Base-by-base conservation (phyloP, 1,140 invertebrate species). In the Tetranychus urticae region DNA sequence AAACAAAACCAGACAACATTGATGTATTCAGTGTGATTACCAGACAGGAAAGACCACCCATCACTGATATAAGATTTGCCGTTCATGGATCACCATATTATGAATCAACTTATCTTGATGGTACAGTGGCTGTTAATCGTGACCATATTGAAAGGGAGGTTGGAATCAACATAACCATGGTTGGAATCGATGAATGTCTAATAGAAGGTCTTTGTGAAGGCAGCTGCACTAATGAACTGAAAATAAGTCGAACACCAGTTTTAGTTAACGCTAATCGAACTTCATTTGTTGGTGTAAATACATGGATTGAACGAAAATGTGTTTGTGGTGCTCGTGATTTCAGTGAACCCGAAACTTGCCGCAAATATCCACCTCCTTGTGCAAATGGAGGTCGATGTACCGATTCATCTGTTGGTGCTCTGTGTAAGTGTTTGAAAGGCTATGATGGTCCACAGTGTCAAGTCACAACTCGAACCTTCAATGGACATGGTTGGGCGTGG, bases 181-280 rank as follows among this genome's bases (percentile, higher is more conserved):
- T 96, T 2, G 89, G 88, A 60, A 96, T 97, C 65, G 90, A 97
- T 68, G 89, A 96, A 74, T 97, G 93, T 72, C 75, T 93, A 37
- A 88, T 90, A 70, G 88, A 93, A 75, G 89, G 54, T 70, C 83
- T 88, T 74, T 97, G 91, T 73, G 89, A 94, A 73, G 88, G 86
- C 7, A 93, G 89, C 58, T 97, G 93, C 73, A 91, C 88, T 1
- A 97, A 93, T 73, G 80, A 81, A 42, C 73, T 94, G 36, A 85
- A 88, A 66, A 88, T 93, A 58, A 88, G 83, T 71, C 80, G 82
- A 31, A 52, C 88, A 60, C 91, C 91, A 0, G 89, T 91, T 65
- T 86, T 92, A 80, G 88, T 97, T 0, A 96, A 97, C 74, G 85
- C 92, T 8, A 97, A 97, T 69, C 89, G 87, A 73, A 96, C 91